Evolutionary conservation across 2,888 invertebrate species (phyloP).

Genomic region (Cantharis rustica): DNA sequence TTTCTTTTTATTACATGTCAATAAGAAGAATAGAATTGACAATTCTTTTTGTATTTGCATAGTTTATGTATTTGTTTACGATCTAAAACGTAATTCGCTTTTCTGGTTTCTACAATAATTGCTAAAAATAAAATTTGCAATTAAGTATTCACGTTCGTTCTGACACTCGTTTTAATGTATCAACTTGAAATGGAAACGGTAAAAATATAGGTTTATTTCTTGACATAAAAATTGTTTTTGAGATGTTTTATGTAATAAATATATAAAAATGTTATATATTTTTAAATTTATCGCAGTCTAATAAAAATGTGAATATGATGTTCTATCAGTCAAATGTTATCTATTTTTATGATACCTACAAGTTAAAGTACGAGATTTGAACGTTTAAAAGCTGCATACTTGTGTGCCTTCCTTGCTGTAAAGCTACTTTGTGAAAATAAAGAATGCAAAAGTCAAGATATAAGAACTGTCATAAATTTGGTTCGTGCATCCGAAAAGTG

Average conservation of each 20-base stretch:
- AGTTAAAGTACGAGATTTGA: background rate
- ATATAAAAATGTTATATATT: background rate
- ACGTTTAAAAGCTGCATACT: background rate
- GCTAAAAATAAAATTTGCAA: background rate
- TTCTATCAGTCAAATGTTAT: constrained; percentile 9
- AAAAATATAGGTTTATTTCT: background rate
- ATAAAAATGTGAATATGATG: constrained; percentile 1
- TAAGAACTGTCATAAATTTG: constrained; percentile 23
- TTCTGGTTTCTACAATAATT: background rate
- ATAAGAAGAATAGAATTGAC: constrained; percentile 20
- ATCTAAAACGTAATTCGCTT: background rate
- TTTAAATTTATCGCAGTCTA: background rate
- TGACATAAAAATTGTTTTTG: background rate
- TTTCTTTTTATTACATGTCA: constrained; percentile 18
- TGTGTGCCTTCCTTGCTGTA: constrained; percentile 1
- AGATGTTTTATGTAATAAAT: background rate
- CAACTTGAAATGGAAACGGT: background rate
- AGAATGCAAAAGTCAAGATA: constrained; percentile 9
- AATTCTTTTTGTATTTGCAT: background rate
- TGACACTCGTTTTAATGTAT: background rate
- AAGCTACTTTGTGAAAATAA: constrained; percentile 7
- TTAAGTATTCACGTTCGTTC: background rate
- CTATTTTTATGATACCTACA: constrained; percentile 4
- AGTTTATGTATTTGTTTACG: background rate
- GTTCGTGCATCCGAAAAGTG: constrained; percentile 10